phyloP scores from a whole-genome alignment of 1,140 invertebrate genomes.

The Lithobius niger region DNA sequence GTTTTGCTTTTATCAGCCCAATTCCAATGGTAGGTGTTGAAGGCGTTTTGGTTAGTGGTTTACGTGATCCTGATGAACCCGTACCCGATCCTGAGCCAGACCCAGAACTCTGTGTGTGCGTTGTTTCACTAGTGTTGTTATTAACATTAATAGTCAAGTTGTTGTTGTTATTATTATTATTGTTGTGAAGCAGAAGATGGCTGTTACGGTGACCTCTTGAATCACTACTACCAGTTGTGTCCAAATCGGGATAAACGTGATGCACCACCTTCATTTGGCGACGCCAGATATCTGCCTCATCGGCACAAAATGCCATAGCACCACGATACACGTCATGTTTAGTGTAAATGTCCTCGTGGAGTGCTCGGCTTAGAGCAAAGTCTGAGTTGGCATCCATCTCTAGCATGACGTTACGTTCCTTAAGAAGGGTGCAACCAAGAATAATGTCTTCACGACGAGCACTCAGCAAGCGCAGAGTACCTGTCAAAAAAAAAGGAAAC shows the following conservation, averaged over 20 bases:
- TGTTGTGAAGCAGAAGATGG: neutral
- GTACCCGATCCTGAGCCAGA: constrained; percentile 1
- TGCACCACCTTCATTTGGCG: constrained; percentile 23
- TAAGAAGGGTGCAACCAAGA: constrained; percentile 29
- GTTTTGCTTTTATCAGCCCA: no score
- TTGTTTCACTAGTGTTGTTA: neutral
- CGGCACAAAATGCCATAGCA: constrained; percentile 20
- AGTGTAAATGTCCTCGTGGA: constrained; percentile 13
- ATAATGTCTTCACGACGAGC: constrained; percentile 29
- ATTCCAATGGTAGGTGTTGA: no score
- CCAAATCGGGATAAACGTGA: constrained; percentile 7
- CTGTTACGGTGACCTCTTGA: neutral
- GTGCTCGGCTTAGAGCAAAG: constrained; percentile 22
- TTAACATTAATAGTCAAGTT: no score
- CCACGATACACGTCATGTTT: constrained; percentile 18
- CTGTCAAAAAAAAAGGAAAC: constrained; percentile 18
- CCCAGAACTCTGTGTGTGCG: neutral
- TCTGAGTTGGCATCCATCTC: constrained; percentile 30
- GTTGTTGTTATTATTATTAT: neutral
- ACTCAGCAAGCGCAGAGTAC: constrained; percentile 26
- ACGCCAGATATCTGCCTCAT: constrained; percentile 24
- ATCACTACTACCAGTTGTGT: neutral
- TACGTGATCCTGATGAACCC: no score
- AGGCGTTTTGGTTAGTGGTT: neutral
- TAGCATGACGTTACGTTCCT: constrained; percentile 27